Percentiles rank a stretch among this genome's conserved stretches.
phyloP scores from a whole-genome alignment of 2,888 invertebrate genomes.

The Polia nebulosa region DNA sequence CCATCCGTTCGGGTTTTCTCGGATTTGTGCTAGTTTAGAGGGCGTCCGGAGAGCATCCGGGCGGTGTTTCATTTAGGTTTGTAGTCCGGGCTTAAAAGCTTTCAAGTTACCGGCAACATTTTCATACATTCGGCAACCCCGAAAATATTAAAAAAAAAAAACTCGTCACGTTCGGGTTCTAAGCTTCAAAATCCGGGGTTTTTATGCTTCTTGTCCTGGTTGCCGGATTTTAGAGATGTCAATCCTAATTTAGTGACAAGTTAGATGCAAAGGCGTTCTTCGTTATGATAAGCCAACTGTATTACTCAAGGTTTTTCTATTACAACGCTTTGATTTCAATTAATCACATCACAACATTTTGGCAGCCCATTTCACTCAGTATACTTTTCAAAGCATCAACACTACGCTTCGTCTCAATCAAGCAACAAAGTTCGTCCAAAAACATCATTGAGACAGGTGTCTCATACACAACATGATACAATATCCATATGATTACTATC shows the following conservation, averaged over 20 bases:
- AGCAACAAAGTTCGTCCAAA: slow-evolving; percentile 7
- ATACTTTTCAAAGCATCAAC: slow-evolving; percentile 11
- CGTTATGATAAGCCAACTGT: background rate
- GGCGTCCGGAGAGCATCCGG: no score
- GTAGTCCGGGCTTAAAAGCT: no score
- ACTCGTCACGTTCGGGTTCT: no score
- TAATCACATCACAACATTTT: background rate
- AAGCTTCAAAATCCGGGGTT: no score
- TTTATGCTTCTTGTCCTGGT: no score
- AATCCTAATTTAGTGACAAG: background rate
- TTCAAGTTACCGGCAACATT: no score
- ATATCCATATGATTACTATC: slow-evolving; percentile 35
- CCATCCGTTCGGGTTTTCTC: no score
- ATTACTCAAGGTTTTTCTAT: background rate
- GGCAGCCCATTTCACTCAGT: background rate
- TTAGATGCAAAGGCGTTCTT: background rate
- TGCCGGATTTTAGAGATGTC: no score
- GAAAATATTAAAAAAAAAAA: no score
- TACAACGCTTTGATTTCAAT: background rate
- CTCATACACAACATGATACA: slow-evolving; percentile 28
- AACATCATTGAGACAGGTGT: slow-evolving; percentile 42
- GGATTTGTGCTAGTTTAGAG: no score
- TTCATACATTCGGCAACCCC: no score
- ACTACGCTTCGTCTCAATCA: slow-evolving; percentile 9
- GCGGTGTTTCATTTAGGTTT: no score